Base-by-base conservation (phyloP, 2,113 vertebrate genomes). In the Rhagologus leucostigma region DNA sequence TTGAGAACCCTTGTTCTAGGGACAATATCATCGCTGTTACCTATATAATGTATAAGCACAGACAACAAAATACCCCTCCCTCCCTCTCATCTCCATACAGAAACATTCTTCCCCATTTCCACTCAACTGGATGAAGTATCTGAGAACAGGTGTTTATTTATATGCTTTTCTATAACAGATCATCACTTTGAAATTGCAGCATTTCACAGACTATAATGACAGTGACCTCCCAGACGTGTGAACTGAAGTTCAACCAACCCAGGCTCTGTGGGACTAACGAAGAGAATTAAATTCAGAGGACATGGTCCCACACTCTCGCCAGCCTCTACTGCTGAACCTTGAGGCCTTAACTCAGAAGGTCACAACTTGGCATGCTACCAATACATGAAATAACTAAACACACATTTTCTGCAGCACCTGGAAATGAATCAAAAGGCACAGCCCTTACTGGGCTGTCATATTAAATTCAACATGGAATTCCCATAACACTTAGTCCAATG, bases 1-100 rank as follows among this genome's bases (percentile, higher is more conserved):
- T 94, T 96, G 95, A 97, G 94, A 96, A 94, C 77, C 94, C 94
- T 87, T 96, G 95, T 89, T 95, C 56, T 89, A 96, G 88, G 39
- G 64, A 68, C 76, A 90, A 0, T 7, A 57, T 42, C 32, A 91
- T 11, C 6, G 4, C 41, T 53, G 60, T 37, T 75, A 80, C 42
- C 71, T 87, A 35, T 2, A 23, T 4, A 71, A 67, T 6, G 16
- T 68, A 57, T 9, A 60, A 78, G 57, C 60, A 89, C 80, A 94
- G 80, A 94, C 56, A 80, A 91, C 13, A 60, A 63, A 67, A 78
- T 21, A 55, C 5, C 42, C 33, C 19, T 92, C 50, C 68, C 63
- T 83, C 75, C 50, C 41, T 7, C 30, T 74, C 53, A 62, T 80
- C 71, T 86, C 60, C 60, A 47, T 42, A 90, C 68, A 96, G 41